These are phyloP conservation scores for Uropsilus gracilis DNA, from an alignment of 2,113 vertebrate species.

Conservation along the genomic window DNA sequence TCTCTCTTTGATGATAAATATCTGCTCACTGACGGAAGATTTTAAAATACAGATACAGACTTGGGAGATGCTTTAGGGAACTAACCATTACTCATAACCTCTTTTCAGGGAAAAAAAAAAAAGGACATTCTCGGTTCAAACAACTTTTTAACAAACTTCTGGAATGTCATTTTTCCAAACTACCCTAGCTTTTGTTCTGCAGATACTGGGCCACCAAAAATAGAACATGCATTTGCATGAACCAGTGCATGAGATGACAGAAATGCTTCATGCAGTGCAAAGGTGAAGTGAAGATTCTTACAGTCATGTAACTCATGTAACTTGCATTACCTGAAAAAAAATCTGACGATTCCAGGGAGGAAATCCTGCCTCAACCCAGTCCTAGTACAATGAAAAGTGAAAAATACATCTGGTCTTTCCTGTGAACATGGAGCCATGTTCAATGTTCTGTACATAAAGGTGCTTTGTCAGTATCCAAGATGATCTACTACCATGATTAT, in stretches of 20 bases:
- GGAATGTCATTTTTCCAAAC: background rate
- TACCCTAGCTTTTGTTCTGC: background rate
- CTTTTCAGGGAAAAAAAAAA: conserved; percentile 33
- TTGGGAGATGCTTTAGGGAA: background rate
- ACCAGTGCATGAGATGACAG: background rate
- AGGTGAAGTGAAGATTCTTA: background rate
- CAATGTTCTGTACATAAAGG: background rate
- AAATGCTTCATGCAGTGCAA: background rate
- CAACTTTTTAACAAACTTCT: conserved; percentile 7
- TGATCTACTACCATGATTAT: background rate
- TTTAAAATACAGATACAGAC: background rate
- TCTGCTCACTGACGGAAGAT: background rate
- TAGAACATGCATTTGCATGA: background rate
- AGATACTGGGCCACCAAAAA: background rate
- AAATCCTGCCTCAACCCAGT: background rate
- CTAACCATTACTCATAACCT: background rate
- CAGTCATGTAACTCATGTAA: background rate
- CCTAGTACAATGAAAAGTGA: conserved; percentile 52
- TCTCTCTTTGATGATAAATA: conserved; percentile 31
- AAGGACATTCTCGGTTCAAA: background rate
- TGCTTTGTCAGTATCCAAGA: background rate
- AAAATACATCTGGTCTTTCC: background rate
- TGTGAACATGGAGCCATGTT: background rate
- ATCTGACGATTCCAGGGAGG: background rate
- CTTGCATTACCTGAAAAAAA: background rate